Evolutionary conservation across 2,888 invertebrate species (phyloP).

Genomic region (Epistrophella euchroma): DNA sequence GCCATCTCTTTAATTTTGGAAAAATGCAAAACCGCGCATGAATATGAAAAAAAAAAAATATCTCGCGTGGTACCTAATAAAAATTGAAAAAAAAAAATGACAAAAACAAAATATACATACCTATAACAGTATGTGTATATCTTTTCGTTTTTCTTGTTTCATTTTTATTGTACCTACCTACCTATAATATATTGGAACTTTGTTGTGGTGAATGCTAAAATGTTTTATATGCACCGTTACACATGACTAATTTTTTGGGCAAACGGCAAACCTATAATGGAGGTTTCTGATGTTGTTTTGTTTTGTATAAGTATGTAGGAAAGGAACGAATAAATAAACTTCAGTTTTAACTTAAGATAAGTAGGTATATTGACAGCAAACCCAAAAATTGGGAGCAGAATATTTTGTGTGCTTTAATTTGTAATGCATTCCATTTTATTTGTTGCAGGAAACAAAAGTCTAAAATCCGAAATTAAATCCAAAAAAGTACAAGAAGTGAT

Average conservation of each 20-base stretch:
- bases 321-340: neutral
- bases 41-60: neutral
- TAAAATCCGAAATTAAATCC: too few species aligned
- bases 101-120: conserved; percentile 17
- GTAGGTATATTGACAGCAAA: neutral
- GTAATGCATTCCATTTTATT: neutral
- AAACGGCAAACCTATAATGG: conserved; percentile 27
- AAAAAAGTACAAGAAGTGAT: too few species aligned
- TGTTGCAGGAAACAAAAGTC: neutral
- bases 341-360: neutral
- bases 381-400: neutral
- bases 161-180: neutral
- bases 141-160: neutral
- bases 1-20: neutral
- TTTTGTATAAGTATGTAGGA: neutral
- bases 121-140: conserved; percentile 24
- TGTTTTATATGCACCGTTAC: conserved; percentile 60
- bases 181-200: conserved; percentile 19
- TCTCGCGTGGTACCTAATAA: conserved; percentile 14
- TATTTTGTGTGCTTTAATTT: neutral
- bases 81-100: neutral
- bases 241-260: conserved; percentile 51
- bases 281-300: neutral
- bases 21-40: conserved; percentile 18
- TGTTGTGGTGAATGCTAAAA: conserved; percentile 41